Evolutionary conservation across 2,113 vertebrate genomes (phyloP).

Genomic region (Oreocharis arfaki): DNA sequence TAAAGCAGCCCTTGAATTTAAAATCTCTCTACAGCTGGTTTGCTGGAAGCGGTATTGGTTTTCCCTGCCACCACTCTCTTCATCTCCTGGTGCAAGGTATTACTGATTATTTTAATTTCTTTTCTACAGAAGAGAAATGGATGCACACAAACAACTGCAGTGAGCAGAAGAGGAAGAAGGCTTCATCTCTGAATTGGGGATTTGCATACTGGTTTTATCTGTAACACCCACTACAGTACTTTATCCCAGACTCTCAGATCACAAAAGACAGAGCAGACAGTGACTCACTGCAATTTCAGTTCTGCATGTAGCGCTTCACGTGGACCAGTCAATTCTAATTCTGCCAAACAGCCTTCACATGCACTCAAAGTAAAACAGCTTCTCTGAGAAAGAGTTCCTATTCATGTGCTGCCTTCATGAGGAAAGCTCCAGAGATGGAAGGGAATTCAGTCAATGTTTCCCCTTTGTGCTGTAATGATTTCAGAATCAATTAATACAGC

Average conservation of each 20-base stretch:
- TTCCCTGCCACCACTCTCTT: not conserved
- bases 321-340: constrained; percentile 25
- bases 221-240: constrained; percentile 41
- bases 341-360: constrained; percentile 9
- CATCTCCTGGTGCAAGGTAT: not conserved
- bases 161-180: not conserved
- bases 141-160: constrained; percentile 8
- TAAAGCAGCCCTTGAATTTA: not conserved
- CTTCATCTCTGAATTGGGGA: not conserved
- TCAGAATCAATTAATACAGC: constrained; percentile 31
- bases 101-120: not conserved
- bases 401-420: not conserved
- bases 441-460: constrained; percentile 8
- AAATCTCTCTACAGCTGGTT: not conserved
- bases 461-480: constrained; percentile 17
- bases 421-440: constrained; percentile 27
- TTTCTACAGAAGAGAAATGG: not conserved
- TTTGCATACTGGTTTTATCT: constrained; percentile 52
- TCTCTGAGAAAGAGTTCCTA: not conserved
- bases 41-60: not conserved
- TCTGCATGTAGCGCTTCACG: not conserved
- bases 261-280: constrained; percentile 48
- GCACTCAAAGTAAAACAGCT: constrained; percentile 3
- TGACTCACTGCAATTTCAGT: constrained; percentile 24
- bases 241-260: constrained; percentile 45